Percentiles rank a stretch among this genome's conserved stretches.
phyloP scores from a whole-genome alignment of 2,888 invertebrate species.

The Chrysolina americana region DNA sequence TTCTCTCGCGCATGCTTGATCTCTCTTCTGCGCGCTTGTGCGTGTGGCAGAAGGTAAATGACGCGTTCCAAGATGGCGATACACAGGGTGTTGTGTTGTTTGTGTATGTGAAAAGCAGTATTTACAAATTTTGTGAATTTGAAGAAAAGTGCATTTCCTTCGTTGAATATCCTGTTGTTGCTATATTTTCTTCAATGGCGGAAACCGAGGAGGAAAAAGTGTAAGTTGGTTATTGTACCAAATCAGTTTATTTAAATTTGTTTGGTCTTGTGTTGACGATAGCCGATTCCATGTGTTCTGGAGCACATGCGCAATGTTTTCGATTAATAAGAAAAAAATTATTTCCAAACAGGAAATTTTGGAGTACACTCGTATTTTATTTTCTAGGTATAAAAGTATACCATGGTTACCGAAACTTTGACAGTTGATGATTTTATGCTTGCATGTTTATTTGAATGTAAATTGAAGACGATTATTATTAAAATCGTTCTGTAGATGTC shows the following conservation, averaged over 20 bases:
- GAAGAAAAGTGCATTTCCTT: conserved; percentile 9
- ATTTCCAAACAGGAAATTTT: conserved; percentile 31
- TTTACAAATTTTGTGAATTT: conserved; percentile 34
- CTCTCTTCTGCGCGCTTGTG: conserved; percentile 41
- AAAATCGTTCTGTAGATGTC: conserved; percentile 10
- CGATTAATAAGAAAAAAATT: conserved; percentile 42
- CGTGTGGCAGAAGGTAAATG: conserved; percentile 43
- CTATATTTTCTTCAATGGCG: conserved; percentile 31
- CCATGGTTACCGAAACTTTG: conserved; percentile 26
- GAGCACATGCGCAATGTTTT: conserved; percentile 50
- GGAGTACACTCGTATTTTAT: conserved; percentile 39
- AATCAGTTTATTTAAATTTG: conserved; percentile 47
- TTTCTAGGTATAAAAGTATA: conserved; percentile 17
- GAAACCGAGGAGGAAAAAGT: conserved; percentile 48
- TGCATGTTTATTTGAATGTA: not conserved
- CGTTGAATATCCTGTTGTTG: conserved; percentile 20
- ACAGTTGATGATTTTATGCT: conserved; percentile 14
- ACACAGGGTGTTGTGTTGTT: conserved; percentile 59
- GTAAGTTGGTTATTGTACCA: conserved; percentile 43
- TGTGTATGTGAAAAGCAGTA: conserved; percentile 47
- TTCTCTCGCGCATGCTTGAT: conserved; percentile 39
- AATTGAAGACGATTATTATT: not conserved
- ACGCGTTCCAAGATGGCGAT: conserved; percentile 58
- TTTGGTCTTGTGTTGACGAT: conserved; percentile 46
- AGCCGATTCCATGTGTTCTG: conserved; percentile 49